Evolutionary conservation across 1,140 invertebrate species (phyloP).

Genomic region (Penaeus indicus): DNA sequence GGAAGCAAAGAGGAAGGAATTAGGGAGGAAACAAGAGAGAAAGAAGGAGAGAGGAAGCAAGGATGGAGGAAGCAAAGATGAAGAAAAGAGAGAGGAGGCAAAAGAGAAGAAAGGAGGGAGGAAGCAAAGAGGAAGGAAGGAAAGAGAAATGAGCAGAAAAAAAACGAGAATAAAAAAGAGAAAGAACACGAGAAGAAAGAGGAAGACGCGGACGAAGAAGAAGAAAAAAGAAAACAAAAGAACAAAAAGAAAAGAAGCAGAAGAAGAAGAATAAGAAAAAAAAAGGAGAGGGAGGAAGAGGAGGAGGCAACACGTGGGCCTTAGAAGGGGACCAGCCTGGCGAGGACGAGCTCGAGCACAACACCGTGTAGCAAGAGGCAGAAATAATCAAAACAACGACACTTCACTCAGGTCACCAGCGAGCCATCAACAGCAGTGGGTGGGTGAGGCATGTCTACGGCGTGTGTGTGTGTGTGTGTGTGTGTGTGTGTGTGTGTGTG

Average conservation of each 20-base stretch:
- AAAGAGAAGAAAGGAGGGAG: neutral
- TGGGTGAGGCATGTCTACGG: neutral
- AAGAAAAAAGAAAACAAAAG: neutral
- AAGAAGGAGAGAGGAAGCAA: neutral
- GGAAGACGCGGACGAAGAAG: neutral
- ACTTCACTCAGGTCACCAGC: too few relatives aligned
- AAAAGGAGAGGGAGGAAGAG: neutral
- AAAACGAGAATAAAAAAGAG: neutral
- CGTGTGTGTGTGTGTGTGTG: neutral
- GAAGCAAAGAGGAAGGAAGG: neutral
- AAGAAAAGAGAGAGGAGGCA: neutral
- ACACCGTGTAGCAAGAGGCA: too few relatives aligned
- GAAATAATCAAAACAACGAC: too few relatives aligned
- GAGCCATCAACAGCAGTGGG: slow-evolving; percentile 4
- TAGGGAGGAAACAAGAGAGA: neutral
- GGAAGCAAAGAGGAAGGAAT: neutral
- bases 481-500: neutral
- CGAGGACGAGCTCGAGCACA: too few relatives aligned
- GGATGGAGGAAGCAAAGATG: too few relatives aligned
- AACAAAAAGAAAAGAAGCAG: neutral
- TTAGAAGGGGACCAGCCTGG: neutral
- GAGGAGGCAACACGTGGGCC: neutral
- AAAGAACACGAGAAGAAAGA: neutral
- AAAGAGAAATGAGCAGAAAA: neutral
- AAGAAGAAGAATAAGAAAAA: neutral